Base-by-base conservation (phyloP, 2,113 vertebrate species). In the Pyrgilauda ruficollis region DNA sequence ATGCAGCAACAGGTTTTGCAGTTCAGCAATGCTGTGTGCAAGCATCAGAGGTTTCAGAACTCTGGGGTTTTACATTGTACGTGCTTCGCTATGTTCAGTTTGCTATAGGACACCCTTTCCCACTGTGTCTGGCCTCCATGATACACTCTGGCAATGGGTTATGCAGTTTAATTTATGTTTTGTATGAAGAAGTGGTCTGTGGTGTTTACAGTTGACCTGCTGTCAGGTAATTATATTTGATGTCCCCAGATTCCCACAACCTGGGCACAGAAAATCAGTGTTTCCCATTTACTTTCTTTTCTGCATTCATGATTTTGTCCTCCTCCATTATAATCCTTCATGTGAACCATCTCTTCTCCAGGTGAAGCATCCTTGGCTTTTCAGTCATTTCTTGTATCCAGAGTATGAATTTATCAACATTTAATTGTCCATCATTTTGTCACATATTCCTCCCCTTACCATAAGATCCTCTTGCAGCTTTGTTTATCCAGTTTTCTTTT, bases 121-220 rank as follows among this genome's bases (percentile, higher is more conserved):
- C 33, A n/a, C 52, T 11, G 2, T 63, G 86, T 58, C 8, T 82
- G 83, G 31, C 18, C 21, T 82, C 49, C 41, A 35, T 0, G 0
- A 56, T 56, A 69, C 16, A 50, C 18, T 66, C 59, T 69, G 64
- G 89, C 74, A 84, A 22, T 33, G n/a, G 39, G 39, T 59, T 70
- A 23, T 72, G 7, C 33, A 68, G 53, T 83, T 83, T 90, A 81
- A 81, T 81, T 73, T 63, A 53, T 59, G 43, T 53, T 90, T 86
- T 59, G 39, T 68, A 44, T 85, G 84, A 73, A 84, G 59, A 55
- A 83, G 30, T n/a, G 26, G n/a, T 63, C 83, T 20, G 5, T 53
- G 83, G 31, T 72, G 46, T 83, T 88, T 76, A 83, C 47, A 73
- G 35, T 24, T 76, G 52, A 52, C 10, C 56, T 70, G n/a, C 44